Conservation (phyloP, 2,888 invertebrate species). For the Drymonia ruficornis region DNA sequence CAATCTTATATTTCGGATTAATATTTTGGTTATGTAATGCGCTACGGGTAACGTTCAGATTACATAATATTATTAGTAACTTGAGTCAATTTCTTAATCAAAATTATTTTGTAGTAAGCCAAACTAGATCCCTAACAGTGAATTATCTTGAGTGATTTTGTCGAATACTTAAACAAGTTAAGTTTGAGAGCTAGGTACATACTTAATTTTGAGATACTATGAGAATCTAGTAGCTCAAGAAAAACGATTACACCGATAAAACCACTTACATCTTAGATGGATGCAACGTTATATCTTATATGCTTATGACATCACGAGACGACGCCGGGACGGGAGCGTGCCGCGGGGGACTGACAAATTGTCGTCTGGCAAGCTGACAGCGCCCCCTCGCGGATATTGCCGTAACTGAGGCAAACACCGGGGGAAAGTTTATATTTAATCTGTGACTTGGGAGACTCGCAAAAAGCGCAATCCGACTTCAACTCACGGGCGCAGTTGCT, state of each 20-base stretch:
- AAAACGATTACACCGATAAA: conserved; percentile 21
- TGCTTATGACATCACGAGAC: conserved; percentile 25
- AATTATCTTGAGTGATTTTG: no score
- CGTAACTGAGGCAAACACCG: conserved; percentile 47
- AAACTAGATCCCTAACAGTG: no score
- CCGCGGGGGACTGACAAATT: conserved; percentile 50
- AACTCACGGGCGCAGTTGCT: conserved; percentile 37
- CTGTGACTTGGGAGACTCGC: conserved; percentile 46
- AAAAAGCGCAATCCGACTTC: conserved; percentile 55
- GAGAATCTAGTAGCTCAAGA: neutral
- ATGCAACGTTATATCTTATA: conserved; percentile 20
- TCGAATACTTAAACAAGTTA: no score
- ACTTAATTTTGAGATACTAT: no score
- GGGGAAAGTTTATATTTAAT: conserved; percentile 68
- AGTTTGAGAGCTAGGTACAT: no score
- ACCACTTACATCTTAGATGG: no score
- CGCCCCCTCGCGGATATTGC: conserved; percentile 54
- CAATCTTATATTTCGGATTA: conserved; percentile 15
- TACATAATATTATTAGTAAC: no score
- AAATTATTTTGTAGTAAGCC: no score
- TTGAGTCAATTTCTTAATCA: no score
- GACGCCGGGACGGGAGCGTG: conserved; percentile 26
- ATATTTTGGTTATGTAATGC: conserved; percentile 2
- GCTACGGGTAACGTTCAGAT: neutral
- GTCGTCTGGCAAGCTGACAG: conserved; percentile 52